Conservation (phyloP, 2,113 vertebrate genomes). For the Pluvianellus socialis region DNA sequence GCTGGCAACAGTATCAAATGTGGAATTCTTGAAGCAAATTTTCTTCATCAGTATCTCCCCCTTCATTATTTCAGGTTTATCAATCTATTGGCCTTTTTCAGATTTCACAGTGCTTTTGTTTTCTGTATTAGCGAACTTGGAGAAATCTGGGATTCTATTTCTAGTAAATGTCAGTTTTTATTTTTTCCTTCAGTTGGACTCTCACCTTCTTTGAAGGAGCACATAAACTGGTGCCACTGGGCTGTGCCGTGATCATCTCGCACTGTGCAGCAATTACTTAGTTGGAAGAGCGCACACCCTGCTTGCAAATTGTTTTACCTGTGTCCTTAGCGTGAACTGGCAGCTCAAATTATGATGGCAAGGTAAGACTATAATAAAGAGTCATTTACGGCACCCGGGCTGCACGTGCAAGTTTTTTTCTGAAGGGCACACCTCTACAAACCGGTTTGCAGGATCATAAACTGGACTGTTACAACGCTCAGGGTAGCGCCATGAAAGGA, state of each 20-base stretch:
- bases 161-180: not conserved
- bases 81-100: not conserved
- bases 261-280: rapidly evolving
- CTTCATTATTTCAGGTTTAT: not conserved
- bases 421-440: not conserved
- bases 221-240: not conserved
- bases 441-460: not conserved
- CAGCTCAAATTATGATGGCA: not conserved
- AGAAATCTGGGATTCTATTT: not conserved
- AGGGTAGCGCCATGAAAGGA: not conserved
- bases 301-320: not conserved
- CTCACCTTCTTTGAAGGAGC: not conserved
- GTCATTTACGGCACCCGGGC: not conserved
- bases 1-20: not conserved
- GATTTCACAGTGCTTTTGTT: not conserved
- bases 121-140: not conserved
- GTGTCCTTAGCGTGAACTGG: not conserved
- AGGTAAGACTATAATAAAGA: not conserved
- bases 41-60: not conserved
- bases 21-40: not conserved
- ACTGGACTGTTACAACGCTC: not conserved
- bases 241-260: rapidly evolving
- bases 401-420: not conserved
- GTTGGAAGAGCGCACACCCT: not conserved
- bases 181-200: not conserved